Percentiles rank a stretch among this genome's conserved stretches.
Evolutionary conservation across 2,113 vertebrate species (phyloP).

Genomic region (Etheostoma cragini): DNA sequence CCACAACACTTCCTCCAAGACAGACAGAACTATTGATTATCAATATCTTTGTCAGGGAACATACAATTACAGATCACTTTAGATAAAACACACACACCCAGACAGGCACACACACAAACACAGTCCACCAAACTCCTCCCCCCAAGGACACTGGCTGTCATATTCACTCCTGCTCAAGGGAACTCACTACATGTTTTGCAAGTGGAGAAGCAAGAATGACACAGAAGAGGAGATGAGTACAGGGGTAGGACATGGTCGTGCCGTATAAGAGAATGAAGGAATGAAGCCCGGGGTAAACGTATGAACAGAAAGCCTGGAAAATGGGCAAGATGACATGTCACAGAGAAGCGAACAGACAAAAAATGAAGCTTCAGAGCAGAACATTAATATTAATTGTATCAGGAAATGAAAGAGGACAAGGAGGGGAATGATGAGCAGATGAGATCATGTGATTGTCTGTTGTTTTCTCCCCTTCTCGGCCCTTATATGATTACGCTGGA

Average conservation of each 20-base stretch:
- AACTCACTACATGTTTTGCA: slow-evolving; percentile 30
- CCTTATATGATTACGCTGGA: slow-evolving; percentile 46
- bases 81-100: slow-evolving; percentile 49
- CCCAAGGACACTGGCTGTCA: slow-evolving; percentile 57
- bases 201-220: slow-evolving; percentile 27
- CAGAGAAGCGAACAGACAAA: slow-evolving; percentile 3
- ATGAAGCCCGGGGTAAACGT: slow-evolving; percentile 18
- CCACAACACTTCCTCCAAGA: slow-evolving; percentile 37
- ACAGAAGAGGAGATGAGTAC: slow-evolving; percentile 18
- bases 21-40: slow-evolving; percentile 73
- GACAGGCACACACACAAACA: slow-evolving; percentile 25
- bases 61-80: slow-evolving; percentile 69
- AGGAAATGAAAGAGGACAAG: slow-evolving; percentile 10
- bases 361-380: slow-evolving; percentile 29
- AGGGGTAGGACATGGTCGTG: slow-evolving; percentile 37
- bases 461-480: slow-evolving; percentile 37
- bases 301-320: slow-evolving; percentile 7
- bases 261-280: slow-evolving; percentile 39
- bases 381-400: slow-evolving; percentile 43
- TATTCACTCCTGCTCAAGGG: slow-evolving; percentile 49
- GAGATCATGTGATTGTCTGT: slow-evolving; percentile 22
- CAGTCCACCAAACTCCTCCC: slow-evolving; percentile 25
- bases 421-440: slow-evolving; percentile 6
- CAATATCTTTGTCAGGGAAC: slow-evolving; percentile 60
- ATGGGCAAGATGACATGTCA: slow-evolving; percentile 10